Evolutionary conservation across 2,888 invertebrate species (phyloP), one percentile per base, ranked within the genome.

Genomic region (Drosophila aldrichi): DNA sequence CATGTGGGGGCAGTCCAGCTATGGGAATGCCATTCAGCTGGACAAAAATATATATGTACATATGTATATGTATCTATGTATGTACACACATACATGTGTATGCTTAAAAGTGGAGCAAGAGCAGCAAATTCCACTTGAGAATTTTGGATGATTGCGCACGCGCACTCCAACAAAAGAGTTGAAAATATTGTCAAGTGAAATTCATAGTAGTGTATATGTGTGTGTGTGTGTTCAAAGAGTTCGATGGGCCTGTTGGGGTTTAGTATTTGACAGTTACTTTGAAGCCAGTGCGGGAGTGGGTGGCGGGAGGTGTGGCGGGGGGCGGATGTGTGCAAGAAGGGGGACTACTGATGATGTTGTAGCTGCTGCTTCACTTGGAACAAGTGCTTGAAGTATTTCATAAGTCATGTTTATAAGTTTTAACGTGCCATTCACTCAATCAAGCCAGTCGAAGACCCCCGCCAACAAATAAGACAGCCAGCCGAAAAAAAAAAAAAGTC

Each of bases 121-220:
- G 70, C 80, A 75, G 57, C 74, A 85, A 88, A 88, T 82, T 76
- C 89, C 85, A 82, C 85, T 86, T 70, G 89, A 89, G 65, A 78
- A 79, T 73, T 70, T 20, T 82, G 67, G 74, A 82, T 85, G 86
- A 76, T 77, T 82, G 85, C 82, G 85, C 88, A 88, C 81, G 77
- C 77, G 75, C 86, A 87, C 90, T 90, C 70, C 60, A 87, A 67
- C 74, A 58, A 72, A 58, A 22, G 68, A 79, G 60, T 78, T 63
- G 65, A 67, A 84, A 88, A 81, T 82, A 86, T 89, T 89, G 90
- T 89, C 88, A 89, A 89, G 88, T 89, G 88, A 89, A 90, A 90
- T 81, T 77, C 70, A 67, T 76, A 65, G 40, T n/a, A 14, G 38
- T 8, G 40, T n/a, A n/a, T 8, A 8, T 29, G 29, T 8, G 29